These are phyloP conservation scores for Tetramorium bicarinatum DNA, from an alignment of 2,888 invertebrate genomes.

Conservation along the genomic window DNA sequence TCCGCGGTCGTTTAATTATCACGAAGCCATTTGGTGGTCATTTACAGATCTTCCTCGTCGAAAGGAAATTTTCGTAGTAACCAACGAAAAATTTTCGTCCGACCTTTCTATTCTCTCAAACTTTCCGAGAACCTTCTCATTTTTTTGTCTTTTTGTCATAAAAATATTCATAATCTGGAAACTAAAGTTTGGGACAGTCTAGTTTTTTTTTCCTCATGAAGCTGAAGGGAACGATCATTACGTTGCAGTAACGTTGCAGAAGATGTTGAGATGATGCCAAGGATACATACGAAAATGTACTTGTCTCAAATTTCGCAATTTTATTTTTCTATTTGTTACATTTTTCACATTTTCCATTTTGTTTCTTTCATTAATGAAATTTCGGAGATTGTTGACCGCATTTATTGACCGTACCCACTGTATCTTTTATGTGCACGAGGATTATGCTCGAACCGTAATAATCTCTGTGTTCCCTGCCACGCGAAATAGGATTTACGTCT, in stretches of 20 bases:
- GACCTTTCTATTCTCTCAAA: constrained; percentile 3
- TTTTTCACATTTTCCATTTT: not conserved
- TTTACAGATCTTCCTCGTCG: constrained; percentile 22
- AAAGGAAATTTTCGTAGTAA: constrained; percentile 21
- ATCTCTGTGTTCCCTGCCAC: constrained; percentile 25
- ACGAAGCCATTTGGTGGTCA: not conserved
- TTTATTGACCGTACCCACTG: not conserved
- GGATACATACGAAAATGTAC: not conserved
- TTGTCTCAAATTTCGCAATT: not conserved
- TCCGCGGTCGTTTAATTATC: constrained; percentile 29
- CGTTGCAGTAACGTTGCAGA: no score
- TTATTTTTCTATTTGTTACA: not conserved
- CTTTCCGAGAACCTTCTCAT: not conserved
- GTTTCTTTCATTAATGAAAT: not conserved
- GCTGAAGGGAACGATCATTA: constrained; percentile 2
- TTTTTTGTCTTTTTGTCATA: not conserved
- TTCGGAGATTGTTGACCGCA: not conserved
- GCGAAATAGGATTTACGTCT: constrained; percentile 54
- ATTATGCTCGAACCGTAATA: constrained; percentile 39
- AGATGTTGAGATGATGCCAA: not conserved
- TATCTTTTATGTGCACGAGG: constrained; percentile 15
- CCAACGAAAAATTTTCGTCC: not conserved
- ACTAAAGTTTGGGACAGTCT: not conserved
- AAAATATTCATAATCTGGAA: constrained; percentile 9
- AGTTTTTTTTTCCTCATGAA: not conserved